phyloP scores from a whole-genome alignment of 2,888 invertebrate genomes.

The Macrosoma leucophasiata region DNA sequence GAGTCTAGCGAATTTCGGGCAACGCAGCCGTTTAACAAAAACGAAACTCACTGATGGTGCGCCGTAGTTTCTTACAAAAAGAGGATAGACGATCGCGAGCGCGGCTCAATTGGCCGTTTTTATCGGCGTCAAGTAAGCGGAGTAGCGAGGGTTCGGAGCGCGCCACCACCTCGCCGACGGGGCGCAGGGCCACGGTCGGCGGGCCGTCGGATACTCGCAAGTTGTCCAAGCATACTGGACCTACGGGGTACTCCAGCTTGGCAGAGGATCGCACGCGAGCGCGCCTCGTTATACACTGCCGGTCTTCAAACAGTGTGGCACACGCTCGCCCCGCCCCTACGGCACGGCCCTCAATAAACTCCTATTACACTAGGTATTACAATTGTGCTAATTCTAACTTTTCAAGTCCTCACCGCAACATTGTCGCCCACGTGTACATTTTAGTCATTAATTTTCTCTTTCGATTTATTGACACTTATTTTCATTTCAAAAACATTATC shows the following conservation, averaged over 20 bases:
- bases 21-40: slow-evolving; percentile 13
- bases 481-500: no score
- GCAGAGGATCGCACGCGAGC: slow-evolving; percentile 62
- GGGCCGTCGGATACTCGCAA: slow-evolving; percentile 60
- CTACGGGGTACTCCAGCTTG: slow-evolving; percentile 70
- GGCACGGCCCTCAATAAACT: slow-evolving; percentile 39
- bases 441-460: no score
- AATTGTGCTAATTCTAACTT: slow-evolving; percentile 54
- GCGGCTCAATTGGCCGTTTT: slow-evolving; percentile 59
- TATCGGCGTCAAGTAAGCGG: slow-evolving; percentile 61
- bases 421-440: no score
- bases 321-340: slow-evolving; percentile 40
- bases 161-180: slow-evolving; percentile 55
- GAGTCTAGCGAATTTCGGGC: slow-evolving; percentile 10
- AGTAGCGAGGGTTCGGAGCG: slow-evolving; percentile 64
- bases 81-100: slow-evolving; percentile 63
- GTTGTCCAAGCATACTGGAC: slow-evolving; percentile 72
- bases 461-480: no score
- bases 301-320: slow-evolving; percentile 37
- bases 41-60: slow-evolving; percentile 66
- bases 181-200: slow-evolving; percentile 48
- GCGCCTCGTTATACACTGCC: slow-evolving; percentile 63
- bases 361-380: slow-evolving; percentile 27
- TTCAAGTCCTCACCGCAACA: slow-evolving; percentile 4
- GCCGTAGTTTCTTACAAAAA: slow-evolving; percentile 70